A percentile compares a stretch with the other conserved stretches of the same genome.
These are phyloP conservation scores for Achatina immaculata DNA, from an alignment of 1,140 invertebrate species.

Conservation along the genomic window DNA sequence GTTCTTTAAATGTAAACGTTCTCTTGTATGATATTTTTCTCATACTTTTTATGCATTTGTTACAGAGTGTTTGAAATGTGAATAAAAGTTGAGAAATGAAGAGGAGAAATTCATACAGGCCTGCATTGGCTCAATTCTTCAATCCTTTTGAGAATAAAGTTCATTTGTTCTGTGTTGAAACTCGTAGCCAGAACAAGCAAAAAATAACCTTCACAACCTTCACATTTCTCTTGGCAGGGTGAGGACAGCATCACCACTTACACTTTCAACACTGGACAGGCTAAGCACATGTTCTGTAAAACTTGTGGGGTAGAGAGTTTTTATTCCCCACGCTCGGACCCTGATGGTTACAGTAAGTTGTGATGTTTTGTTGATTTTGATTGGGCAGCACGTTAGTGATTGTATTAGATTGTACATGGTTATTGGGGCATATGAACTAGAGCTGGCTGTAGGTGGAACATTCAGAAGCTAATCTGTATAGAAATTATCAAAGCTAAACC, in stretches of 20 bases:
- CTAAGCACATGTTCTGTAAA: conserved; percentile 75
- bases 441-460: too few species aligned
- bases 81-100: too few species aligned
- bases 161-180: too few species aligned
- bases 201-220: background rate
- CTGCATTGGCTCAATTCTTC: too few species aligned
- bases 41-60: too few species aligned
- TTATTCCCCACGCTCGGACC: conserved; percentile 74
- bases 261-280: conserved; percentile 74
- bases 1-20: too few species aligned
- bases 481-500: background rate
- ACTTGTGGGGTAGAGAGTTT: conserved; percentile 75
- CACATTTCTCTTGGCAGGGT: conserved; percentile 60
- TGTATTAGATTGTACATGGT: background rate
- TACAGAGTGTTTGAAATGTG: too few species aligned
- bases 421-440: too few species aligned
- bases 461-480: background rate
- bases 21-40: too few species aligned
- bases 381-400: background rate
- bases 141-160: too few species aligned
- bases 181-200: too few species aligned
- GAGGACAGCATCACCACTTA: conserved; percentile 72
- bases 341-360: conserved; percentile 72
- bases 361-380: conserved; percentile 10
- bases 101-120: background rate